Conservation (phyloP, 2,888 invertebrate genomes). For the Leptopterna dolabrata region DNA sequence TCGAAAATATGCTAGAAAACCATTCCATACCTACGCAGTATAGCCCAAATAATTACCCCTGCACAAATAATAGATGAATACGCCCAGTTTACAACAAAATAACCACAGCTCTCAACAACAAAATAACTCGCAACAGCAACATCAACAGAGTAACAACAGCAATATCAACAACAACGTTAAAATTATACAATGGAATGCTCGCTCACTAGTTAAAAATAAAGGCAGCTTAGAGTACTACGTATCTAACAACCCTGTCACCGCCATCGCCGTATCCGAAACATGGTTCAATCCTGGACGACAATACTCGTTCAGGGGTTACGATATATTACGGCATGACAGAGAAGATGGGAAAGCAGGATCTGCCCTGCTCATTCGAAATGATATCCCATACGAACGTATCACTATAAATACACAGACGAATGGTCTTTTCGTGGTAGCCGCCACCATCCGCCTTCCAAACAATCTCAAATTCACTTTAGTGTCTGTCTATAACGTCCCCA, state of each 20-base stretch:
- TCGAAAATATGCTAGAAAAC: not conserved
- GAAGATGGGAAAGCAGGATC: not conserved
- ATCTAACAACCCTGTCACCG: not conserved
- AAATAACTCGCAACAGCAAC: not conserved
- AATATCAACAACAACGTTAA: too few species aligned
- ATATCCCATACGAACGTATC: not conserved
- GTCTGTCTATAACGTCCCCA: too few species aligned
- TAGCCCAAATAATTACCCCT: not conserved
- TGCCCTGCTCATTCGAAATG: conserved; percentile 5
- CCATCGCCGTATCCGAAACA: not conserved
- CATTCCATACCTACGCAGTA: not conserved
- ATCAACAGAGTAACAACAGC: not conserved
- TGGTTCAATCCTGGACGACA: not conserved
- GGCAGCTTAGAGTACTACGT: not conserved
- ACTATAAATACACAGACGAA: not conserved
- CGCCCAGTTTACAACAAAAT: not conserved
- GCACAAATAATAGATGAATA: not conserved
- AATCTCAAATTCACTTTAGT: too few species aligned
- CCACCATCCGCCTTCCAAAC: too few species aligned
- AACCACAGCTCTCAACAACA: not conserved
- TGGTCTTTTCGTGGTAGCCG: not conserved
- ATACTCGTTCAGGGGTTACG: not conserved
- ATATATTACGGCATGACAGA: not conserved
- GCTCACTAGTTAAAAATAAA: not conserved
- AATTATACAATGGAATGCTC: not conserved